Evolutionary conservation across 2,113 vertebrate genomes (phyloP), one percentile per base, ranked within the genome.

Genomic region (Rhizomys pruinosus): DNA sequence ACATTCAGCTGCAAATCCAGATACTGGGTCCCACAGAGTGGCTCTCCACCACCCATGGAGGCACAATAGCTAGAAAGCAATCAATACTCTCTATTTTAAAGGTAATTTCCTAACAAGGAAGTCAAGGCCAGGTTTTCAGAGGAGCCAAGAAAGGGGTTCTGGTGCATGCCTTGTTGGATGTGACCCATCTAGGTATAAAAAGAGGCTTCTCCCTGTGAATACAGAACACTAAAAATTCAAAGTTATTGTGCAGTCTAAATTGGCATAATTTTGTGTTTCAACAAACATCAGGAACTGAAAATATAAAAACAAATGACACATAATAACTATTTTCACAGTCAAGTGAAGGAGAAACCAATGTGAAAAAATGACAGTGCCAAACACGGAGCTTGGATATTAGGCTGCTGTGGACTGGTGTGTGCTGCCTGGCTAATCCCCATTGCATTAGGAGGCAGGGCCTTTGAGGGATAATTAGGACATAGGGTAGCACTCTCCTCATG

Each of bases 241-340:
- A 39, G 16, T 27, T 39, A 37, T 81, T 71, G 16, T 76, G 61
- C 55, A 86, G 85, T 82, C 37, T 37, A 63, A 93, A 89, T 19
- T 19, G 12, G 23, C 29, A 52, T 81, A 47, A 91, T 93, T 93
- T 64, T 64, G 52, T 77, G 22, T 91, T 84, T 84, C 44, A 82
- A 32, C 22, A 82, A 87, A 59, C 61, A 59, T 77, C 37, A 82
- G n/a, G 22, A 44, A 8, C 12, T 64, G 55, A 52, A 89, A 85
- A 86, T 72, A 79, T 72, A 39, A 78, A 78, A 81, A 81, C 55
- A 44, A 72, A 84, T 84, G 84, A 69, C 13, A 59, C 20, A 55
- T 85, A 69, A 71, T 63, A 25, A 42, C 9, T 42, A 57, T 78
- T 85, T 90, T 55, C 52, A 34, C 29, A 71, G 79, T 78, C 7